Evolutionary conservation across 2,888 invertebrate species (phyloP), one percentile per base, ranked within the genome.

Genomic region (Brachynemurus nebulosus): DNA sequence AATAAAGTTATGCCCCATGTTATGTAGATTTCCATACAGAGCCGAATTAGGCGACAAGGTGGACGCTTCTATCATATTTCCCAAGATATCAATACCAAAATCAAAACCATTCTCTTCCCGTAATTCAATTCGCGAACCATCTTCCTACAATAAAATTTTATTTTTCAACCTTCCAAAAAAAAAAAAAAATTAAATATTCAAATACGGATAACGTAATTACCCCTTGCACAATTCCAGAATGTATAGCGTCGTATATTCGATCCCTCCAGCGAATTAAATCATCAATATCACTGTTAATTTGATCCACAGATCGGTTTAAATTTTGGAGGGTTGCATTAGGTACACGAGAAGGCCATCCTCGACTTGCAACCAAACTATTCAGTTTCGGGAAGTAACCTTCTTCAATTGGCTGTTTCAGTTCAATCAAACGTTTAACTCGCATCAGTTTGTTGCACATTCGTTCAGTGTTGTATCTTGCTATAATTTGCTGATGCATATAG

Each of bases 381-480:
- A 89, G 66, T 64, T 88, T 89, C 4, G 86, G 82, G 68, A 86
- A 89, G 62, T 89, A 89, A 0, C 78, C 88, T 59, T 88, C 86
- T 0, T 62, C 59, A 51, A 89, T 81, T 11, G 83, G 77, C 2
- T 74, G 71, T 2, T 75, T 69, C 62, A 80, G 74, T 59, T 85
- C 73, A 50, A 70, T 72, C 51, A 72, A 74, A 1, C 79, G 73
- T 19, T 64, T 66, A 2, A 78, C 78, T 0, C 81, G 73, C 0
- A 69, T 58, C 54, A 88, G 58, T 3, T 70, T 72, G 60, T 86
- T 85, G 59, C 80, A 80, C 49, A 86, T 62, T 3, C 88, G 75
- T 59, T 86, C 88, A 48, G 70, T 62, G 57, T 86, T 85, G 64
- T 84, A 88, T 52, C 85, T 69, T 4, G 74, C 73, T 47, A 74